Evolutionary conservation across 2,113 vertebrate species (phyloP).

Genomic region (Ardeotis arabs): DNA sequence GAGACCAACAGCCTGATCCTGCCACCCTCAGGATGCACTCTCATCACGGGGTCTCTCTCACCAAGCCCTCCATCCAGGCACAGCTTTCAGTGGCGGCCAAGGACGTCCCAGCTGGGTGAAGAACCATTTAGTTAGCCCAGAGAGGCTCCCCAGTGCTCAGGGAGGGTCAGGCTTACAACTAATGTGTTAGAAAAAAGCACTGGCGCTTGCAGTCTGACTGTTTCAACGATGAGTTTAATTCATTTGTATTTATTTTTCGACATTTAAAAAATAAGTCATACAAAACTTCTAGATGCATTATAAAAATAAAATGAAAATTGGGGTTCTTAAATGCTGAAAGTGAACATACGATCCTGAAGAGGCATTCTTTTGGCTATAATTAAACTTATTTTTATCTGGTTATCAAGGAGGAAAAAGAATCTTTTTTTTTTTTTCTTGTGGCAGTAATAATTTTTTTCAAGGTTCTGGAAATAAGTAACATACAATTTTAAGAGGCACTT

Average conservation of each 20-base stretch:
- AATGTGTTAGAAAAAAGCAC: background rate
- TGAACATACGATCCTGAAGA: background rate
- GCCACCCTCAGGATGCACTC: background rate
- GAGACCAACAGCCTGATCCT: background rate
- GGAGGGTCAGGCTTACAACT: background rate
- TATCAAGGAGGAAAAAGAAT: slow-evolving; percentile 9
- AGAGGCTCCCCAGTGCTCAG: background rate
- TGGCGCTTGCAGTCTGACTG: slow-evolving; percentile 9
- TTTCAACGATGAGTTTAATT: background rate
- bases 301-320: background rate
- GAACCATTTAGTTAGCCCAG: background rate
- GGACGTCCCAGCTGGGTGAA: background rate
- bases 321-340: slow-evolving; percentile 5
- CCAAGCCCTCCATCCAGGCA: background rate
- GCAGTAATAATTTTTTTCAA: slow-evolving; percentile 13
- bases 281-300: background rate
- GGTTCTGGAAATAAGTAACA: slow-evolving; percentile 84
- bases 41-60: background rate
- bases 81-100: background rate
- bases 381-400: slow-evolving; percentile 18
- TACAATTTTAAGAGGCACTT: slow-evolving; percentile 87
- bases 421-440: background rate
- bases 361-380: background rate
- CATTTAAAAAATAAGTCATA: background rate
- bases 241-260: background rate